Conservation (phyloP, 2,888 invertebrate genomes). For the Drosophila incognita region DNA sequence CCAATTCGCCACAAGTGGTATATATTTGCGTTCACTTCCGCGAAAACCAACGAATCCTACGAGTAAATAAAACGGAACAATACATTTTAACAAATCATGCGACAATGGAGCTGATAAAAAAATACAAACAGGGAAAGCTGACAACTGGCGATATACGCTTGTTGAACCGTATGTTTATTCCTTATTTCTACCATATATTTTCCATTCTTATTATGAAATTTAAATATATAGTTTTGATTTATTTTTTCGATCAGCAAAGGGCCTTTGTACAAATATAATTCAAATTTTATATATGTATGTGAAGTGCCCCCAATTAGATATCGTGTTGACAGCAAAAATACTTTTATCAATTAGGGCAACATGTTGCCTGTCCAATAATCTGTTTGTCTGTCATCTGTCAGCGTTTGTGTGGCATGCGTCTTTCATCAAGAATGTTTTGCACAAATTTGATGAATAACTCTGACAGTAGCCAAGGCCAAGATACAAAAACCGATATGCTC, state of each 20-base stretch:
- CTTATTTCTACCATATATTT: not conserved
- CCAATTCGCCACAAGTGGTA: not conserved
- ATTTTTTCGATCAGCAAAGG: constrained; percentile 10
- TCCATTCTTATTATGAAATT: not conserved
- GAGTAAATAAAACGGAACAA: not conserved
- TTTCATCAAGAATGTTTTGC: constrained; percentile 49
- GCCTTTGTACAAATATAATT: constrained; percentile 16
- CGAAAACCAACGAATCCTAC: constrained; percentile 8
- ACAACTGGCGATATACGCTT: constrained; percentile 73
- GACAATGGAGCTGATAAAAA: constrained; percentile 81
- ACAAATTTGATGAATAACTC: constrained; percentile 41
- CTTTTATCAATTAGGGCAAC: constrained; percentile 64
- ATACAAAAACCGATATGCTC: not conserved
- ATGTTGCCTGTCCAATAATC: constrained; percentile 21
- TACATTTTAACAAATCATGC: constrained; percentile 37
- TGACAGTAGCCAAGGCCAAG: constrained; percentile 38
- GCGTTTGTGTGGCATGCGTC: constrained; percentile 38
- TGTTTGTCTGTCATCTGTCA: constrained; percentile 24
- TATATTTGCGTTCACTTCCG: not conserved
- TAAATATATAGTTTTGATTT: constrained; percentile 1
- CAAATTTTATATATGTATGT: not conserved
- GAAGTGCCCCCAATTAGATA: constrained; percentile 25
- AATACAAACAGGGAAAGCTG: constrained; percentile 77
- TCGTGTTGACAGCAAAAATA: constrained; percentile 65
- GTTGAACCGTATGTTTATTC: constrained; percentile 75